Conservation (phyloP, 1,140 invertebrate species). For the Drosophila jambulina region DNA sequence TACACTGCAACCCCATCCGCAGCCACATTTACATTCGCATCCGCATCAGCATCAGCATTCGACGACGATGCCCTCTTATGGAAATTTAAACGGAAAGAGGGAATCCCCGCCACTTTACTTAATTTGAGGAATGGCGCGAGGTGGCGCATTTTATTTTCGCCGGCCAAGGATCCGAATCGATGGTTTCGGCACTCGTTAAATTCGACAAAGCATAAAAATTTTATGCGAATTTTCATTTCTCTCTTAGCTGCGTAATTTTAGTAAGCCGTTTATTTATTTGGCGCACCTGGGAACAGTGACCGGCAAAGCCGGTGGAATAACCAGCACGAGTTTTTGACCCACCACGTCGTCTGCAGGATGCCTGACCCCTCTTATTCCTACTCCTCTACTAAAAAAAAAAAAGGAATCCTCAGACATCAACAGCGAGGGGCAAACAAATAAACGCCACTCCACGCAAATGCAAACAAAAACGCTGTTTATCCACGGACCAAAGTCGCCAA, state of each 20-base stretch:
- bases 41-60: constrained; percentile 17
- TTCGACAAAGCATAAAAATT: constrained; percentile 67
- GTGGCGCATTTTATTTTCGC: constrained; percentile 42
- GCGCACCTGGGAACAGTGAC: constrained; percentile 59
- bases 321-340: constrained; percentile 53
- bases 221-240: constrained; percentile 71
- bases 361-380: constrained; percentile 2
- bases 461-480: constrained; percentile 61
- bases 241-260: constrained; percentile 51
- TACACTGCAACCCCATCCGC: constrained; percentile 72
- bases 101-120: constrained; percentile 51
- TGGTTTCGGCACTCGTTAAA: constrained; percentile 65
- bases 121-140: constrained; percentile 50
- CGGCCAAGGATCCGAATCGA: constrained; percentile 45
- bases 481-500: constrained; percentile 29
- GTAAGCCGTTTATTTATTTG: constrained; percentile 57
- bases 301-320: constrained; percentile 22
- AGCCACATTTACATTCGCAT: constrained; percentile 17
- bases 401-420: constrained; percentile 27
- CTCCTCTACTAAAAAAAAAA: constrained; percentile 1
- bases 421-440: constrained; percentile 40
- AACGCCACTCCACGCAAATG: constrained; percentile 46
- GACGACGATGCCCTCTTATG: constrained; percentile 51
- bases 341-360: constrained; percentile 19
- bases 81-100: constrained; percentile 47